phyloP scores from a whole-genome alignment of 2,888 invertebrate species.

The Lasioglossum villosulum region DNA sequence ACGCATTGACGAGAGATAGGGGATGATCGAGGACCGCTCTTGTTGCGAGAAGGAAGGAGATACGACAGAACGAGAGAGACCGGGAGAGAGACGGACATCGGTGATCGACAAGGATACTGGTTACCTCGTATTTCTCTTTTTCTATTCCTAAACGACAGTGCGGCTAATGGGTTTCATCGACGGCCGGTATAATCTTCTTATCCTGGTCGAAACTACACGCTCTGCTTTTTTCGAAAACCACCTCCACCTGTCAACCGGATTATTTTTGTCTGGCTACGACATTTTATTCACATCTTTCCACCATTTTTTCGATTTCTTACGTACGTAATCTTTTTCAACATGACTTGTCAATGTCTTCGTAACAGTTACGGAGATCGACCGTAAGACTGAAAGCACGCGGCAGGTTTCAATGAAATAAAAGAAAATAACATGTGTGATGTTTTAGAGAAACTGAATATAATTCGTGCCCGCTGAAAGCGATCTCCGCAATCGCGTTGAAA shows the following conservation, averaged over 20 bases:
- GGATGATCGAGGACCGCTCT: slow-evolving; percentile 73
- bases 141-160: slow-evolving; percentile 32
- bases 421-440: too few species aligned
- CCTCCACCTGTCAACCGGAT: not conserved
- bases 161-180: slow-evolving; percentile 29
- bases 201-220: not conserved
- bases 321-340: too few species aligned
- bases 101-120: slow-evolving; percentile 52
- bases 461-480: too few species aligned
- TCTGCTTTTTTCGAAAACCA: not conserved
- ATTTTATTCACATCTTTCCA: not conserved
- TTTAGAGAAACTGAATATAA: too few species aligned
- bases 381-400: too few species aligned
- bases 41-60: slow-evolving; percentile 71
- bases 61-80: slow-evolving; percentile 16
- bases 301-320: not conserved
- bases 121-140: slow-evolving; percentile 52
- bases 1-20: slow-evolving; percentile 71
- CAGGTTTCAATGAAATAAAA: too few species aligned
- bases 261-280: not conserved
- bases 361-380: too few species aligned
- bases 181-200: slow-evolving; percentile 12
- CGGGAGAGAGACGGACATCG: slow-evolving; percentile 46
- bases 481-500: not conserved
- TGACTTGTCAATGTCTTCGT: too few species aligned